These are phyloP conservation scores for Alethe castanea DNA, from an alignment of 2,113 vertebrate genomes.

Conservation along the genomic window DNA sequence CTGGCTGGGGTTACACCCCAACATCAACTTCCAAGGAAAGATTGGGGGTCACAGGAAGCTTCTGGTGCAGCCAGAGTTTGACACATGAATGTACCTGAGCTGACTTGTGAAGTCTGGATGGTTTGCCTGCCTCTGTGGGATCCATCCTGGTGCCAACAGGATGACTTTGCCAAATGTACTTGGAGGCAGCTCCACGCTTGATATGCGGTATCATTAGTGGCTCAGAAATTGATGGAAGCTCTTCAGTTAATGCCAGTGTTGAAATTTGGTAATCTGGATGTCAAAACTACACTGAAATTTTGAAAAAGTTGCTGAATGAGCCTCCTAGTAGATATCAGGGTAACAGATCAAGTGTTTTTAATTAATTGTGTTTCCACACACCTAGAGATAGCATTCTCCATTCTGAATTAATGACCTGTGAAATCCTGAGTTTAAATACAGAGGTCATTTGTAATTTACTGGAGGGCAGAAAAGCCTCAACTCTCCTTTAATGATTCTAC, in stretches of 20 bases:
- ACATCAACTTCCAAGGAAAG: not conserved
- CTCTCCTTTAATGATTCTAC: not conserved
- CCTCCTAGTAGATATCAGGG: not conserved
- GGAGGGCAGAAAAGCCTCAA: not conserved
- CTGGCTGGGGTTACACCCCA: not conserved
- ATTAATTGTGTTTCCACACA: conserved; percentile 18
- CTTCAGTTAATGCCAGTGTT: not conserved
- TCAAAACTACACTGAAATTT: not conserved
- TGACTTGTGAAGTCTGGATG: not conserved
- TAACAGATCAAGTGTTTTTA: not conserved
- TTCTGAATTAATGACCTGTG: conserved; percentile 34
- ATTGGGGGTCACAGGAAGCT: not conserved
- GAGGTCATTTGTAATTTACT: conserved; percentile 50
- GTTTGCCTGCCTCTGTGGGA: not conserved
- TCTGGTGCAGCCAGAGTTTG: not conserved
- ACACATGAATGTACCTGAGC: not conserved
- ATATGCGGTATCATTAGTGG: not conserved
- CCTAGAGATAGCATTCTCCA: not conserved
- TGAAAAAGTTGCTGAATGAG: not conserved
- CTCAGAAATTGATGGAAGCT: not conserved
- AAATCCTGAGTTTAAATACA: conserved; percentile 46
- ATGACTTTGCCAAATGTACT: not conserved
- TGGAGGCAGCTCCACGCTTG: not conserved
- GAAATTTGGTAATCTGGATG: not conserved
- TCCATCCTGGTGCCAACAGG: not conserved